Base-by-base conservation (phyloP, 1,140 invertebrate species). In the Piezodorus guildinii region DNA sequence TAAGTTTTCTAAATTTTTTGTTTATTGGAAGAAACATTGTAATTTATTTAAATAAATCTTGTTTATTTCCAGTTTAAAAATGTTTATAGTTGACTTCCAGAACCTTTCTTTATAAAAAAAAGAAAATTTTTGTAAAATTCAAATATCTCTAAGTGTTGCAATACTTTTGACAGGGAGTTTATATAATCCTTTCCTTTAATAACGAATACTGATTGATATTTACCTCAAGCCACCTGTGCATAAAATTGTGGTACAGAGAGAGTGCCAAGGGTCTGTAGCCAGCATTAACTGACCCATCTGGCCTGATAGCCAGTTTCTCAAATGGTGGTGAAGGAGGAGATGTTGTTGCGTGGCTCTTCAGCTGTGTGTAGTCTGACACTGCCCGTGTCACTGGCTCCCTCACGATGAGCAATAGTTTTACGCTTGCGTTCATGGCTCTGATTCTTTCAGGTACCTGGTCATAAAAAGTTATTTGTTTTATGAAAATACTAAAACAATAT, bases 301-400 rank as follows among this genome's bases (percentile, higher is more conserved):
- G 77, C 63, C 83, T 80, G 62, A 91, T 78, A 25, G 87, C 88
- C 17, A 92, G 78, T 71, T 91, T 85, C 73, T 92, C 89, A 73
- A 94, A 91, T 9, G 62, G 67, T 60, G 68, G 67, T 43, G 67
- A 64, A 68, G 71, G 44, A 45, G 79, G 80, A 0, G 80, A 75
- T 23, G 82, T 80, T 4, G 83, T 84, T 14, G 87, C 83, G 70
- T 88, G 85, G 65, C 84, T 88, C 46, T 85, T 78, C 64, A 90
- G 73, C 71, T 98, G 95, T 0, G 93, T 90, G 74, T 96, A 97
- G 77, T 98, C 95, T 3, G 94, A 98, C 70, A 98, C 94, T 58
- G 95, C 93, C 63, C 96, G 77, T 23, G 87, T 90, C 52, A 98
- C 94, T 0, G 96, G 96, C 74, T 98, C 94, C 0, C 95, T 81